phyloP scores from a whole-genome alignment of 2,797 vertebrate genomes.

The Petrocephalus schoutedeni region DNA sequence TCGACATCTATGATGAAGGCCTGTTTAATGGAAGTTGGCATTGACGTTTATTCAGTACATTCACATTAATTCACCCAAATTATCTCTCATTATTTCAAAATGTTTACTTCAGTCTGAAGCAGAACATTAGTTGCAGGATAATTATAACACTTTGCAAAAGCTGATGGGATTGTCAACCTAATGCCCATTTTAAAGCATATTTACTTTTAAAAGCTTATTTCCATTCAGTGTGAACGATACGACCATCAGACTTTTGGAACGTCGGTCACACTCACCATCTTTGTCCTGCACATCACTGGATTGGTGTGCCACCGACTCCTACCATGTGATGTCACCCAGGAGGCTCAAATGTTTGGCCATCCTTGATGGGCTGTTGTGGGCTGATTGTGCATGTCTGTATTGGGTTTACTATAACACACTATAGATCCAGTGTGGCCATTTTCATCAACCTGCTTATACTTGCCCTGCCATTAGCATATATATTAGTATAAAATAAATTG shows the following conservation, averaged over 20 bases:
- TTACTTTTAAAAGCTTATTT: background rate
- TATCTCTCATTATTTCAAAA: constrained; percentile 12
- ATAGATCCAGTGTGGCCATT: background rate
- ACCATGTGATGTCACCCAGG: background rate
- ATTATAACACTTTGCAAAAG: background rate
- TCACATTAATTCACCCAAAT: background rate
- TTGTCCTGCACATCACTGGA: background rate
- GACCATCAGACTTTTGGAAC: background rate
- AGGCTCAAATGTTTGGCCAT: background rate
- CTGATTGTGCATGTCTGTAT: background rate
- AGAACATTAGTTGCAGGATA: background rate
- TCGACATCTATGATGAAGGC: background rate
- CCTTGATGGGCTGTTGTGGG: background rate
- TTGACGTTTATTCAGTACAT: background rate
- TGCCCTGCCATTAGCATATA: background rate
- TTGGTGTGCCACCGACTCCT: background rate
- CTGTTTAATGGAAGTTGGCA: background rate
- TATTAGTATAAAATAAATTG: background rate
- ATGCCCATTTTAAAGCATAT: background rate
- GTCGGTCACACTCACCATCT: background rate
- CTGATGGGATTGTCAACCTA: background rate
- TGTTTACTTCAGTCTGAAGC: constrained; percentile 7
- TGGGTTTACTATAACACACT: background rate
- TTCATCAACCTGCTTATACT: background rate
- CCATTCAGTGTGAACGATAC: background rate